phyloP scores from a whole-genome alignment of 1,140 invertebrate species.

The Drosophila bifasciata region DNA sequence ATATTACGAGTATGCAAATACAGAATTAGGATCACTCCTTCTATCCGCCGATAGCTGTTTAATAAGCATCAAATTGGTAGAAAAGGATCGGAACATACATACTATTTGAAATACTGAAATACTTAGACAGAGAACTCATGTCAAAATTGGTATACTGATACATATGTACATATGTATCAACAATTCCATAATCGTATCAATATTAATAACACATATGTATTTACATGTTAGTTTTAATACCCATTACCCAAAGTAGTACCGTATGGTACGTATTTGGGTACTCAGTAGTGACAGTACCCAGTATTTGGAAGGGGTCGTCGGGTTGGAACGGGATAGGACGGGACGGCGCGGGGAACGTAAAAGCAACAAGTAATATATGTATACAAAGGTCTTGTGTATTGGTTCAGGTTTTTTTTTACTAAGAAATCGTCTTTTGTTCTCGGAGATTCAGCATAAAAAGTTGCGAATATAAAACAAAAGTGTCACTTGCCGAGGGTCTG shows the following conservation, averaged over 20 bases:
- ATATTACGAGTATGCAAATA: too few species aligned
- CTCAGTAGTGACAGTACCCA: neutral
- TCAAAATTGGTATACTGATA: neutral
- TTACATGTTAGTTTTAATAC: too few species aligned
- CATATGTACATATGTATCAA: neutral
- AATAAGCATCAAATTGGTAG: too few species aligned
- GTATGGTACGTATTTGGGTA: neutral
- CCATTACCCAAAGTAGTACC: neutral
- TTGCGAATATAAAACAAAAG: conserved; percentile 82
- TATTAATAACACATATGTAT: too few species aligned
- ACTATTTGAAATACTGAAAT: too few species aligned
- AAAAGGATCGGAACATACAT: too few species aligned
- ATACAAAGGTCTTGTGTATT: conserved; percentile 1
- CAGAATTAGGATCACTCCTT: too few species aligned
- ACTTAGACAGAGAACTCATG: too few species aligned
- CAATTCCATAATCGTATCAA: too few species aligned
- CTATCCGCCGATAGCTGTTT: too few species aligned
- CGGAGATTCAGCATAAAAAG: conserved; percentile 68
- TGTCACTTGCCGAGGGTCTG: conserved; percentile 68
- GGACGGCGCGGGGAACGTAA: conserved; percentile 1
- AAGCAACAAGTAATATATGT: conserved; percentile 49
- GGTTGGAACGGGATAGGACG: neutral
- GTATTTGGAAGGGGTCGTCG: neutral
- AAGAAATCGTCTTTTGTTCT: conserved; percentile 74
- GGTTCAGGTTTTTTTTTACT: conserved; percentile 69